Base-by-base conservation (phyloP, 2,888 invertebrate genomes). In the Folsomia manolachei region DNA sequence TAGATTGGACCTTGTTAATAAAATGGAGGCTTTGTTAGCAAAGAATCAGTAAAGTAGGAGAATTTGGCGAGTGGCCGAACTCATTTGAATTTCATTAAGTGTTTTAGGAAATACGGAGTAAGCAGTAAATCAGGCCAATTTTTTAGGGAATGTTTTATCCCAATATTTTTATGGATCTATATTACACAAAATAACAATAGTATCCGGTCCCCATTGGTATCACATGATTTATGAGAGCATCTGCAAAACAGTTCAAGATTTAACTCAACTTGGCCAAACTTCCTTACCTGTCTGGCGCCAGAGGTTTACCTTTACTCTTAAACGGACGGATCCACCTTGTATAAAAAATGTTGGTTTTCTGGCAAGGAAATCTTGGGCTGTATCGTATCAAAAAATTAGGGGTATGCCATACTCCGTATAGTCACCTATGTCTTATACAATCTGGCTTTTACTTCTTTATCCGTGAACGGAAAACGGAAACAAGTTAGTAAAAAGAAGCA, bases 211-310 rank as follows among this genome's bases (percentile, higher is more conserved):
- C 39, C 39, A 39, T 4, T 39, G 4, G 4, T 14, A 9, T 39
- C 39, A 39, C 39, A 39, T 39, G 39, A 39, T 39, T 39, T 39
- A 39, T 39, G 39, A 9, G 39, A 39, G 39, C 39, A 39, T 39
- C 39, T 39, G 39, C 39, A 14, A 39, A 4, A 4, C 7, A 39
- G 4, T 4, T 39, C 14, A 39, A 39, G 39, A 14, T 39, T 39
- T 39, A 39, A 39, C 39, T 39, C 39, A 39, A 39, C 39, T 39
- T 39, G 39, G 39, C 39, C 39, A 39, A 39, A 39, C 39, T 39
- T 39, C n/a, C 60, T 66, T 66, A 66, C 39, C 39, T 39, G 39
- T 51, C 66, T 66, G 66, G 66, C 66, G 66, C 66, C 66, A 66
- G 52, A 9, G 39, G 7, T 9, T 4, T 52, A 66, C 21, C 39